Base-by-base conservation (phyloP, 2,113 vertebrate genomes). In the Narcine bancroftii region DNA sequence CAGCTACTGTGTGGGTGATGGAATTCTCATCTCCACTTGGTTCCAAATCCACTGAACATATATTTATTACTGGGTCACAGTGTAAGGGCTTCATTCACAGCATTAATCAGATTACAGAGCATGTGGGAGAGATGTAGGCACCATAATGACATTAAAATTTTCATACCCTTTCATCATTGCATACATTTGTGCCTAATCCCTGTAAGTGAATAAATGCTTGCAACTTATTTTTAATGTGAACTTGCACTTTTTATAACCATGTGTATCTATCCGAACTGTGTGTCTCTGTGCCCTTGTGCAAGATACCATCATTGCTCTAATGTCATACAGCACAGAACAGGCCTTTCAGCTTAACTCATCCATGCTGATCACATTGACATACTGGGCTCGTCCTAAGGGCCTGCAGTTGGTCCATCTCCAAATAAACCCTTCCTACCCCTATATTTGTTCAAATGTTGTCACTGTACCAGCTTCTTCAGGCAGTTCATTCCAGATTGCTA, bases 21-120 rank as follows among this genome's bases (percentile, higher is more conserved):
- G 81, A 63, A 87, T 87, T 56, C 81, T 87, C 60, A 87, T 87
- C 50, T 60, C 81, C 81, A 87, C 81, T 87, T 60, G 81, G 81
- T n/a, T 87, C 53, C 81, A 17, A n/a, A 56, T 6, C 15, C 17
- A 21, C 7, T 87, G 81, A 60, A 87, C 36, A 60, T 87, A 60
- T 87, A 60, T 87, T 60, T 87, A 87, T 87, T 87, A 33, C 36
- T 60, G 17, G 81, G 53, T 60, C 81, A 87, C 53, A 36, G 29
- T 87, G 81, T 53, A 63, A 60, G n/a, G 53, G 39, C 53, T 60
- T 53, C n/a, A 60, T 87, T 63, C 81, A 87, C 36, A 50, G 33
- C 53, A 87, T 87, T 87, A 87, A 87, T 87, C 53, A 36, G 81
- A 60, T n/a, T 87, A 36, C 53, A n/a, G n/a, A 60, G 47, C n/a